Evolutionary conservation across 2,113 vertebrate genomes (phyloP), one percentile per base, ranked within the genome.

Genomic region (Glareola pratincola): DNA sequence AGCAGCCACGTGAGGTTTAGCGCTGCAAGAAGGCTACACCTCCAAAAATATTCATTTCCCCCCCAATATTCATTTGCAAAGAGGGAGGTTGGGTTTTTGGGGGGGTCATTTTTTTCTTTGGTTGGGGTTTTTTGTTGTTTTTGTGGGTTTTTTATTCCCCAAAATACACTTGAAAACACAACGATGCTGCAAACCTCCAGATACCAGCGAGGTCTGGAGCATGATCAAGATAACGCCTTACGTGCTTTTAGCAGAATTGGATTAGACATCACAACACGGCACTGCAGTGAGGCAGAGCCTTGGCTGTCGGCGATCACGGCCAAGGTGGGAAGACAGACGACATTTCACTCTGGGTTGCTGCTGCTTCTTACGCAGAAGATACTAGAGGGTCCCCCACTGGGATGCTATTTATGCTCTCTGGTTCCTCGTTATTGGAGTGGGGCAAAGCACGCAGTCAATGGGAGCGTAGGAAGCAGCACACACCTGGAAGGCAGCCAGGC

Each of bases 401-500:
- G 64, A 79, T 50, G 85, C 73, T 84, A 34, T 22, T 90, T 32
- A 39, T 0, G 0, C 19, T 67, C 53, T 76, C 47, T 6, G 5
- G 23, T n/a, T 74, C 29, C 79, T 67, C 0, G 0, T 50, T 32
- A 2, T 9, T 51, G 51, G 47, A 84, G 26, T 3, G 48, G 83
- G 85, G 81, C 76, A 84, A 85, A 64, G 17, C 68, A 32, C 51
- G 3, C 5, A 2, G 32, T 41, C 66, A 72, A 72, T 29, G 0
- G 2, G 62, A 87, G 62, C 0, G 0, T 5, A 66, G 85, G 71
- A 77, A 90, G 32, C 37, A 30, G 57, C 72, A 59, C 54, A 20
- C 37, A 50, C 54, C 83, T 74, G 89, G 85, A 80, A 37, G 74
- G 72, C 68, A 89, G 91, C 89, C 84, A 96, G 64, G 73, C 76